These are phyloP conservation scores for Xestoiulus laeticollis DNA, from an alignment of 2,888 invertebrate genomes.

Conservation along the genomic window DNA sequence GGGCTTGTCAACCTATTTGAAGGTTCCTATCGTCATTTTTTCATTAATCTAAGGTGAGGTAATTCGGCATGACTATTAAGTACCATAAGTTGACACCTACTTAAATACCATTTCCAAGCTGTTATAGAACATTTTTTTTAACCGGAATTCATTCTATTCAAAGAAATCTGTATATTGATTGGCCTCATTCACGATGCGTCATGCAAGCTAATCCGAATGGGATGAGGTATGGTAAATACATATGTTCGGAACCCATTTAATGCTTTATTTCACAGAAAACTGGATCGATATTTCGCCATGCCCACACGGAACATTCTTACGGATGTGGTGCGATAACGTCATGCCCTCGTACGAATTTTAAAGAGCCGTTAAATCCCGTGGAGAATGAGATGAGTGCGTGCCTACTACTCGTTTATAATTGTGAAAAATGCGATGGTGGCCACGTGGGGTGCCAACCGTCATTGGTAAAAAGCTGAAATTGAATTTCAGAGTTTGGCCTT, in stretches of 20 bases:
- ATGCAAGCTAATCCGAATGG: not conserved
- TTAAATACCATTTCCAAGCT: too few species aligned
- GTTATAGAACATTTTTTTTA: not conserved
- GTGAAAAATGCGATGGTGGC: slow-evolving; percentile 4
- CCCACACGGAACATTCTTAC: not conserved
- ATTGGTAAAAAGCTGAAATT: slow-evolving; percentile 7
- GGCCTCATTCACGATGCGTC: not conserved
- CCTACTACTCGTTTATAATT: slow-evolving; percentile 2
- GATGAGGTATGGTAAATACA: not conserved
- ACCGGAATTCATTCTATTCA: not conserved
- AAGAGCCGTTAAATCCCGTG: not conserved
- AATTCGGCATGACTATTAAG: too few species aligned
- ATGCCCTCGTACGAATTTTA: not conserved
- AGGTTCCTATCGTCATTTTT: too few species aligned
- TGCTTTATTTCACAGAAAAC: not conserved
- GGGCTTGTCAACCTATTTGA: too few species aligned
- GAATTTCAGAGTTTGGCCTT: not conserved
- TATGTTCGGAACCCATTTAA: not conserved
- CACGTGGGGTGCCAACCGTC: not conserved
- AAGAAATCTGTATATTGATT: not conserved
- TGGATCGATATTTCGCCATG: not conserved
- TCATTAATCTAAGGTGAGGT: too few species aligned
- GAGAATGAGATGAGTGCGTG: not conserved
- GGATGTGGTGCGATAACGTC: not conserved
- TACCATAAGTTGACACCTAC: too few species aligned